Conservation (phyloP, 2,797 vertebrate species). For the Liparis tanakae region DNA sequence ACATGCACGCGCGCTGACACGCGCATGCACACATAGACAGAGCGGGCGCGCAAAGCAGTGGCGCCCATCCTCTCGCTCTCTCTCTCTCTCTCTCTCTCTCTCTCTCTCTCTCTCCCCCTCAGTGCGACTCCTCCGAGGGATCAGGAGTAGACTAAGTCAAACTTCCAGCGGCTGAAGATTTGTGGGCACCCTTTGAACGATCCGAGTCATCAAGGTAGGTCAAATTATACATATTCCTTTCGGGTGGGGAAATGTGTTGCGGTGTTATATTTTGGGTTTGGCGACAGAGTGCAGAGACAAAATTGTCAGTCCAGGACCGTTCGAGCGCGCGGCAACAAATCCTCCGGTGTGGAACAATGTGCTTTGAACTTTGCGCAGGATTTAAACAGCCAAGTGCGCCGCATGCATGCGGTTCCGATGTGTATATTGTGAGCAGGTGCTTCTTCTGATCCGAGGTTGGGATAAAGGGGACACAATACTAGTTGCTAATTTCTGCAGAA, state of each 20-base stretch:
- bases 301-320: conserved; percentile 72
- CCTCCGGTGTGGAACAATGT: conserved; percentile 55
- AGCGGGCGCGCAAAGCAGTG: conserved; percentile 72
- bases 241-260: conserved; percentile 38
- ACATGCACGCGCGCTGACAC: conserved; percentile 23
- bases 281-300: conserved; percentile 60
- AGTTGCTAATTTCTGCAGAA: conserved; percentile 57
- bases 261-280: conserved; percentile 52
- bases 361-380: conserved; percentile 79
- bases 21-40: conserved; percentile 24
- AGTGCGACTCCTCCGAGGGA: conserved; percentile 81
- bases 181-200: conserved; percentile 60
- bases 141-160: conserved; percentile 81
- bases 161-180: conserved; percentile 77
- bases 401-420: conserved; percentile 34
- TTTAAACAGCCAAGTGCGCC: conserved; percentile 58
- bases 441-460: conserved; percentile 18
- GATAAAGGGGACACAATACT: conserved; percentile 24
- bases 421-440: conserved; percentile 23
- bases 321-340: conserved; percentile 64
- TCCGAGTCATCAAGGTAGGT: conserved; percentile 75
- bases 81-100: too few relatives aligned
- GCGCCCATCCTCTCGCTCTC: conserved; percentile 65
- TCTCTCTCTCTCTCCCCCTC: conserved; percentile 80
- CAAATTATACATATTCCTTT: conserved; percentile 28